phyloP scores from a whole-genome alignment of 2,888 invertebrate genomes.

The Vanessa cardui region DNA sequence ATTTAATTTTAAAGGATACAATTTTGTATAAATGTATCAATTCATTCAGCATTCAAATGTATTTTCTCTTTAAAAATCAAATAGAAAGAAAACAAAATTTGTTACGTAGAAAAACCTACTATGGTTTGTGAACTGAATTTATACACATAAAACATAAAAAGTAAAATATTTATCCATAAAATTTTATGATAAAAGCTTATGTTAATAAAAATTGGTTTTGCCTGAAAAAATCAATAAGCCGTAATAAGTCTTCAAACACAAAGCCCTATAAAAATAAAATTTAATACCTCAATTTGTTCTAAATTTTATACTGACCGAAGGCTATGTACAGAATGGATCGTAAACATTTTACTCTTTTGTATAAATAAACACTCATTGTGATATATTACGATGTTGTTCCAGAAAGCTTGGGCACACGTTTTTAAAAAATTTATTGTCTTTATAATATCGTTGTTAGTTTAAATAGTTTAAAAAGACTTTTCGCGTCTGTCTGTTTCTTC shows the following conservation, averaged over 20 bases:
- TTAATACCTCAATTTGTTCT: slow-evolving; percentile 38
- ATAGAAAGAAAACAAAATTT: too few relatives aligned
- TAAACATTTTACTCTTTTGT: slow-evolving; percentile 32
- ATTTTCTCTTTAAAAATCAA: too few relatives aligned
- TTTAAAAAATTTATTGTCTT: neutral
- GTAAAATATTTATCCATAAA: slow-evolving; percentile 12
- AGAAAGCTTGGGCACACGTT: neutral
- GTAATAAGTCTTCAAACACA: slow-evolving; percentile 22
- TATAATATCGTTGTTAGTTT: neutral
- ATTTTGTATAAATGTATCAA: too few relatives aligned
- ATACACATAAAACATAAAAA: slow-evolving; percentile 5
- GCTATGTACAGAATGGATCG: slow-evolving; percentile 27
- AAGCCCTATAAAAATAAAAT: slow-evolving; percentile 37
- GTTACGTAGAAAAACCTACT: too few relatives aligned
- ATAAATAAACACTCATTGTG: slow-evolving; percentile 35
- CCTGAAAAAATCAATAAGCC: slow-evolving; percentile 33
- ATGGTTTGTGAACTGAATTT: too few relatives aligned
- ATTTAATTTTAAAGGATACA: too few relatives aligned
- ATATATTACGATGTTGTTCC: slow-evolving; percentile 12
- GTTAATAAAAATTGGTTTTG: slow-evolving; percentile 32
- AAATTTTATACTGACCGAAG: slow-evolving; percentile 35
- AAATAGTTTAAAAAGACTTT: neutral
- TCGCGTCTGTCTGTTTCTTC: too few relatives aligned
- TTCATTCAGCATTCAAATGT: too few relatives aligned
- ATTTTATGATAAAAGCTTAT: slow-evolving; percentile 23